phyloP scores from a whole-genome alignment of 2,888 invertebrate species.

The Apamea sordens region DNA sequence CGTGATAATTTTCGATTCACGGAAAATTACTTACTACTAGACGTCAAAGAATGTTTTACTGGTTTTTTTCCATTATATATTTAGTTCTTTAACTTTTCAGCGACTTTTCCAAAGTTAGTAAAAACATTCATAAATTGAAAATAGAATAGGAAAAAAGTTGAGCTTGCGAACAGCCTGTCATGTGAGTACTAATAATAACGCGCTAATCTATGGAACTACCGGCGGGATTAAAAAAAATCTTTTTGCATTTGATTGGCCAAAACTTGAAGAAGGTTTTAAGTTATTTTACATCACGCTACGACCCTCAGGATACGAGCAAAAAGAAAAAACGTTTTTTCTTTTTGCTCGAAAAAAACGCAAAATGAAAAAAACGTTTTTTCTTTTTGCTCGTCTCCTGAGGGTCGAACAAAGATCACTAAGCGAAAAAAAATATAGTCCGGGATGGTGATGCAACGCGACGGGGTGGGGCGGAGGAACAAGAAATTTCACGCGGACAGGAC shows the following conservation, averaged over 20 bases:
- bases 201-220: background rate
- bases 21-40: constrained; percentile 38
- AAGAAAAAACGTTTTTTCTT: background rate
- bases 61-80: background rate
- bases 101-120: background rate
- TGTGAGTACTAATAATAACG: background rate
- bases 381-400: too few species aligned
- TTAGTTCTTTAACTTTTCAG: background rate
- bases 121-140: background rate
- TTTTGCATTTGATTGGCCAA: background rate
- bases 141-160: background rate
- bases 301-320: background rate
- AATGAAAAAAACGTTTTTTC: too few species aligned
- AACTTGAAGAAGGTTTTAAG: too few species aligned
- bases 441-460: background rate
- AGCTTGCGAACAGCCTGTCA: background rate
- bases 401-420: background rate
- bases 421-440: background rate
- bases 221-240: background rate
- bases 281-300: too few species aligned
- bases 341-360: too few species aligned
- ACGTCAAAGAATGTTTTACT: background rate
- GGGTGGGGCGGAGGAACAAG: background rate
- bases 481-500: too few species aligned
- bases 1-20: constrained; percentile 45